Percentiles rank a stretch among this genome's conserved stretches.
These are phyloP conservation scores for Drosophila varians DNA, from an alignment of 1,140 invertebrate genomes.

Conservation along the genomic window DNA sequence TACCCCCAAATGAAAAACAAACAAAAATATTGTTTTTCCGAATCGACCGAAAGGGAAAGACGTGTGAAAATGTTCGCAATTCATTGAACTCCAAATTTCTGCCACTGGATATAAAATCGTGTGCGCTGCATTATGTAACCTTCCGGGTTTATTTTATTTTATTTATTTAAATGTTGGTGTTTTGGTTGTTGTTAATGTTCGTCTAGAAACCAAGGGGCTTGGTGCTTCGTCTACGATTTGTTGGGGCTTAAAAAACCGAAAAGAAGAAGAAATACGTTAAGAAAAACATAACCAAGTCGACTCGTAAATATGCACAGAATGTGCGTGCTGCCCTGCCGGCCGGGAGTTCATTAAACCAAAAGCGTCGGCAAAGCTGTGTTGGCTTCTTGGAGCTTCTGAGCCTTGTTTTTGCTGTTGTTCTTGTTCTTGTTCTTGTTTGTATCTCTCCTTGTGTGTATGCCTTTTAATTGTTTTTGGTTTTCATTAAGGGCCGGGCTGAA, in stretches of 20 bases:
- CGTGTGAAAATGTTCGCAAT: conserved; percentile 68
- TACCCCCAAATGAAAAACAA: background rate
- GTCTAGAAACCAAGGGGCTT: conserved; percentile 8
- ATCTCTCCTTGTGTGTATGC: conserved; percentile 4
- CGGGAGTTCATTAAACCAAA: conserved; percentile 60
- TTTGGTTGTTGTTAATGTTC: background rate
- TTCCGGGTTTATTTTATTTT: background rate
- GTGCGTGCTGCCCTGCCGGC: conserved; percentile 33
- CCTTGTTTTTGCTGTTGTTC: background rate
- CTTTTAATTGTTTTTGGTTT: conserved; percentile 4
- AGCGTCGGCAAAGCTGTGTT: conserved; percentile 14
- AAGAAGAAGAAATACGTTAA: background rate
- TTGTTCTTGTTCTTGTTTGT: background rate
- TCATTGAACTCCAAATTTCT: conserved; percentile 61
- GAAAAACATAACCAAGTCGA: background rate
- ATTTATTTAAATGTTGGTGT: background rate
- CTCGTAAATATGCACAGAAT: conserved; percentile 64
- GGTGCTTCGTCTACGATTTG: conserved; percentile 15
- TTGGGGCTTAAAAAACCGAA: background rate
- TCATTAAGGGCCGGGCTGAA: conserved; percentile 57
- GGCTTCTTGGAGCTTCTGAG: conserved; percentile 1
- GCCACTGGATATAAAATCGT: conserved; percentile 21
- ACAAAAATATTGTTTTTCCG: background rate
- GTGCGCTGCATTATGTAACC: conserved; percentile 55
- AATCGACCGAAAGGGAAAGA: conserved; percentile 2